These are phyloP conservation scores for Jacana jacana DNA, from an alignment of 2,113 vertebrate genomes.

Conservation along the genomic window DNA sequence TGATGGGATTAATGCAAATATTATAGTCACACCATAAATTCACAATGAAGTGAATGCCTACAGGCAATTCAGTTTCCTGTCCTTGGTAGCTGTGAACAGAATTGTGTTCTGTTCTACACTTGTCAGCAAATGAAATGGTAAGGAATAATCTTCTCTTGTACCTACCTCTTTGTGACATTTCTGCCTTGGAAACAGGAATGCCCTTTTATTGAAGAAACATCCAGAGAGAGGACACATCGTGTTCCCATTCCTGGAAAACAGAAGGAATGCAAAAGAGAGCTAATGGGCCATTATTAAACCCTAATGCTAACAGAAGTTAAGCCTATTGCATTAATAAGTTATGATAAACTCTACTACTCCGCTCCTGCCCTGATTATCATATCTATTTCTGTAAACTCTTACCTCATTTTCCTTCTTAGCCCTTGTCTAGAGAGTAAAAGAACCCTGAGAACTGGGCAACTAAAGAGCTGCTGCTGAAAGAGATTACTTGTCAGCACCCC, in stretches of 20 bases:
- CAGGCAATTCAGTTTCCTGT: constrained; percentile 45
- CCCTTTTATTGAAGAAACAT: background rate
- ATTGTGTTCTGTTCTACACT: constrained; percentile 28
- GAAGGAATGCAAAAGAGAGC: background rate
- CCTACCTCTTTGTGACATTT: constrained; percentile 17
- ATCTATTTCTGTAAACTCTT: background rate
- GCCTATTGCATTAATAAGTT: background rate
- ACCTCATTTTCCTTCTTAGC: background rate
- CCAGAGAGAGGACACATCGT: background rate
- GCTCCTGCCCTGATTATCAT: background rate
- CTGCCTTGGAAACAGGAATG: background rate
- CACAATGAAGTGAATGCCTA: constrained; percentile 60
- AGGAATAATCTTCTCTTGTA: constrained; percentile 40
- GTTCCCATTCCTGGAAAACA: background rate
- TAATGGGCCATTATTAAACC: background rate
- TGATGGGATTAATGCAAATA: constrained; percentile 67
- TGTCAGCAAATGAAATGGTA: constrained; percentile 42
- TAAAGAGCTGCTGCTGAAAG: background rate
- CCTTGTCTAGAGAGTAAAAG: background rate
- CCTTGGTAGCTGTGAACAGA: constrained; percentile 44
- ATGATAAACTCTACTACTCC: background rate
- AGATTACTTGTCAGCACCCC: background rate
- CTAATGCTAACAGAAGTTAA: background rate
- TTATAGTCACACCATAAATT: constrained; percentile 49
- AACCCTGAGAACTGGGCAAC: background rate